Percentiles rank a stretch among this genome's conserved stretches.
phyloP scores from a whole-genome alignment of 2,888 invertebrate genomes.

The Malachius bipustulatus region DNA sequence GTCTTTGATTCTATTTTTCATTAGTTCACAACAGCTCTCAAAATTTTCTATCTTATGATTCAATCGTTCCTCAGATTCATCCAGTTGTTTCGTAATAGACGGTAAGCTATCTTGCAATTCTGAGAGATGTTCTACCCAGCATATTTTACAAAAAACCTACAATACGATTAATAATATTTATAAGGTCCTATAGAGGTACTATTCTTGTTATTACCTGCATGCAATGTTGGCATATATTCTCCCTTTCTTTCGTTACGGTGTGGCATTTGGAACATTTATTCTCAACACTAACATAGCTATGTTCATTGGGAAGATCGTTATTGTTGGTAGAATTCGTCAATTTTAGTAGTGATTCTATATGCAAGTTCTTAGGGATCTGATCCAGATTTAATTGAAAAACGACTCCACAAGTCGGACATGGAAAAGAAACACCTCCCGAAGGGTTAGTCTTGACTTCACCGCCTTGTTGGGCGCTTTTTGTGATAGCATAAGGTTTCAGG shows the following conservation, averaged over 20 bases:
- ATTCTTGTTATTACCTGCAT: conserved; percentile 50
- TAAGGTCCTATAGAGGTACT: too few relatives aligned
- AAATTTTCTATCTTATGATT: conserved; percentile 46
- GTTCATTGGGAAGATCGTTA: too few relatives aligned
- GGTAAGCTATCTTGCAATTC: conserved; percentile 46
- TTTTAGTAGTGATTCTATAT: conserved; percentile 49
- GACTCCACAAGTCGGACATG: conserved; percentile 48
- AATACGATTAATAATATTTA: conserved; percentile 22
- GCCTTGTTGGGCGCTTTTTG: conserved; percentile 13
- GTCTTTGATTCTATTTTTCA: conserved; percentile 41
- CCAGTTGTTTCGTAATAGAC: conserved; percentile 44
- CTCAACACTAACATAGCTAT: too few relatives aligned
- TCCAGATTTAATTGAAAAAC: conserved; percentile 40
- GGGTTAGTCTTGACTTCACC: too few relatives aligned
- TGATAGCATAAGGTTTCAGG: conserved; percentile 34
- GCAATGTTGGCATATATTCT: conserved; percentile 45
- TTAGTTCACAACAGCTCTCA: conserved; percentile 43
- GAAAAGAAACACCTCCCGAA: conserved; percentile 18
- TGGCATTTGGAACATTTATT: conserved; percentile 34
- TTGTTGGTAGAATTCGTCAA: conserved; percentile 29
- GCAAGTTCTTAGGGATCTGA: conserved; percentile 53
- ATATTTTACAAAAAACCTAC: conserved; percentile 48
- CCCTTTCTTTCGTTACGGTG: conserved; percentile 26
- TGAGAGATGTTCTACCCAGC: conserved; percentile 48
- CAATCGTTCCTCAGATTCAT: conserved; percentile 41